Evolutionary conservation across 2,797 vertebrate genomes (phyloP).

Genomic region (Hydrolagus colliei): DNA sequence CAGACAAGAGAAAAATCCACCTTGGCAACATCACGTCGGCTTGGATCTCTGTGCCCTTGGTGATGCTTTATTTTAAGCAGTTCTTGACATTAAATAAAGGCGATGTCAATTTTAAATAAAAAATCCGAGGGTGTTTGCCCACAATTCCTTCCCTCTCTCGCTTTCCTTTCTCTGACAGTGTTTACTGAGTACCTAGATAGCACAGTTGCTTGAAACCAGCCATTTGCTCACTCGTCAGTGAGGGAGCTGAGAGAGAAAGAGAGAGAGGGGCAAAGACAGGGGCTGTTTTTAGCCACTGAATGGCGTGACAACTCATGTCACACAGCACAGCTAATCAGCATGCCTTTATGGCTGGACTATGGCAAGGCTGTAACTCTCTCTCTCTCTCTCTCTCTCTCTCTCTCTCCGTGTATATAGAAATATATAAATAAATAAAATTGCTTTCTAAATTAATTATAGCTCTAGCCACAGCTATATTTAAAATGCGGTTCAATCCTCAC

Average conservation of each 20-base stretch:
- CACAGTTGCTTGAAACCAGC: neutral
- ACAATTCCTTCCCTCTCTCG: no score
- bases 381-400: neutral
- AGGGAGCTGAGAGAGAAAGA: neutral
- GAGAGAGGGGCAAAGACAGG: no score
- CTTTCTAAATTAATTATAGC: no score
- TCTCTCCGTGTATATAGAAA: no score
- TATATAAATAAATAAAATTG: no score
- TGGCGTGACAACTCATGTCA: neutral
- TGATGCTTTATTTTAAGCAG: neutral
- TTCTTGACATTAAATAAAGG: neutral
- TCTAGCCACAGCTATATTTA: no score
- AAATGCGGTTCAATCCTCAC: no score
- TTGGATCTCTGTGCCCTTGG: no score
- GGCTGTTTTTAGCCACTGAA: no score
- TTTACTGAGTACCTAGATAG: neutral
- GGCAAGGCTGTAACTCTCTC: neutral
- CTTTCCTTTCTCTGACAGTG: no score
- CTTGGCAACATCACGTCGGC: neutral
- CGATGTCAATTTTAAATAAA: no score
- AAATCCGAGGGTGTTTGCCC: neutral
- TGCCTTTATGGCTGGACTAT: neutral
- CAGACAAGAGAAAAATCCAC: neutral
- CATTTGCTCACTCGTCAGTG: neutral
- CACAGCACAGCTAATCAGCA: neutral